Conservation (phyloP, 2,888 invertebrate species). For the Stegophylla sp. region DNA sequence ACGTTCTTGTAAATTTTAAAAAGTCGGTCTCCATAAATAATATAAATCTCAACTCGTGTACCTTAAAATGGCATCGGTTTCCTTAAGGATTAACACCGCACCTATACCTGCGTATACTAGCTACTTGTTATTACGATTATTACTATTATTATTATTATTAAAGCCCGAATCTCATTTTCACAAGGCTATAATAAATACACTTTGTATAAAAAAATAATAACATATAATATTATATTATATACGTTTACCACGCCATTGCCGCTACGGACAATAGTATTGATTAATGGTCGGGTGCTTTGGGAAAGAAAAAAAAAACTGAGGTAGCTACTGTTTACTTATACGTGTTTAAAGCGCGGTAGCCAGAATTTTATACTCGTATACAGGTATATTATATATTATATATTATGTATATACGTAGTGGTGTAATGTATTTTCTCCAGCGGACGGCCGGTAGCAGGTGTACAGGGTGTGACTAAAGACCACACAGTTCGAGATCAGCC, state of each 20-base stretch:
- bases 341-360: constrained; percentile 59
- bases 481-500: too few relatives aligned
- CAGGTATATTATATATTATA: not conserved
- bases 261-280: constrained; percentile 56
- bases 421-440: constrained; percentile 42
- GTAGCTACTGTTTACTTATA: constrained; percentile 57
- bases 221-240: not conserved
- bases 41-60: not conserved
- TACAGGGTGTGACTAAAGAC: constrained; percentile 18
- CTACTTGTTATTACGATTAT: not conserved
- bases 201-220: not conserved
- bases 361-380: constrained; percentile 32
- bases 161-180: not conserved
- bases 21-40: not conserved
- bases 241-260: not conserved
- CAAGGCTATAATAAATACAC: constrained; percentile 3
- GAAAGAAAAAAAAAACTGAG: constrained; percentile 28
- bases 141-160: constrained; percentile 6
- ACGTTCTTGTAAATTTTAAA: not conserved
- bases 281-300: constrained; percentile 47
- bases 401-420: constrained; percentile 7
- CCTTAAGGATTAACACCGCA: not conserved
- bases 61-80: constrained; percentile 3
- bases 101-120: not conserved
- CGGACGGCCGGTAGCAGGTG: not conserved